Evolutionary conservation across 2,113 vertebrate genomes (phyloP).

Genomic region (Turnix velox): DNA sequence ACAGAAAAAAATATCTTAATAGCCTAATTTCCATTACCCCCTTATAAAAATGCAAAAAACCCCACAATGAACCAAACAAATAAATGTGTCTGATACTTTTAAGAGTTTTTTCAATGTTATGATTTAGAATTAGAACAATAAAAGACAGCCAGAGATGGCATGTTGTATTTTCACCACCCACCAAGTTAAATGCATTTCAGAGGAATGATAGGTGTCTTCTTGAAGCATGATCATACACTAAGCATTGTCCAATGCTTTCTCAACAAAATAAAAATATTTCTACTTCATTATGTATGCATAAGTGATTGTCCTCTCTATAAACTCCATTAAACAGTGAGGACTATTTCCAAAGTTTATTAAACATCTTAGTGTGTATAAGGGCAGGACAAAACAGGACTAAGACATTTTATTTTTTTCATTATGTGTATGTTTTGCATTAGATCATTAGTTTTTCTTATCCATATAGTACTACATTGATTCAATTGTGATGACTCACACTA

Average conservation of each 20-base stretch:
- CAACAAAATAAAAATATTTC: neutral
- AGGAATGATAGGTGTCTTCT: neutral
- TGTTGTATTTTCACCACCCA: neutral
- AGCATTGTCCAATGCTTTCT: neutral
- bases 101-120: neutral
- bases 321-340: neutral
- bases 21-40: neutral
- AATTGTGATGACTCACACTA: neutral
- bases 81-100: neutral
- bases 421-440: neutral
- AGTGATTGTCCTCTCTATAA: accelerated
- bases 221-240: neutral
- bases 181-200: neutral
- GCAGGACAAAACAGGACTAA: neutral
- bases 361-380: neutral
- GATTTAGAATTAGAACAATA: neutral
- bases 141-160: neutral
- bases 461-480: neutral
- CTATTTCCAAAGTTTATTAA: neutral
- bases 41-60: neutral
- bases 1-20: neutral
- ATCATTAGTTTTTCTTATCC: neutral
- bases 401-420: neutral
- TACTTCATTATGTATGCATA: neutral
- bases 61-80: no score